Conservation (phyloP, 2,113 vertebrate species). For the Rhea americana region DNA sequence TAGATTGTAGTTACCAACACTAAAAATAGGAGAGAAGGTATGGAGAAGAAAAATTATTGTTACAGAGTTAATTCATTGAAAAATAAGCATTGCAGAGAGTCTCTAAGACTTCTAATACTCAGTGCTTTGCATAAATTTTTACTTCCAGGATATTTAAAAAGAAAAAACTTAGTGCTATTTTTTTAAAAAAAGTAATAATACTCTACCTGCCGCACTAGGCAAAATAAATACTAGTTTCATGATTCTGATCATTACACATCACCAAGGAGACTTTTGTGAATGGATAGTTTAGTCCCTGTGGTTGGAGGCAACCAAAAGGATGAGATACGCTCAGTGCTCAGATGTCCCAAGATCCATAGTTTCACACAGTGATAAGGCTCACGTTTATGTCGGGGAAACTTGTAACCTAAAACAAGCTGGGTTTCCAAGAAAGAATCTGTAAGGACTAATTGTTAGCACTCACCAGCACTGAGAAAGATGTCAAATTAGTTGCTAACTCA, state of each 20-base stretch:
- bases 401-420: background rate
- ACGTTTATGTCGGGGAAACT: background rate
- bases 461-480: background rate
- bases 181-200: background rate
- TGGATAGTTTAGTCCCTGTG: background rate
- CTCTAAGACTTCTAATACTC: background rate
- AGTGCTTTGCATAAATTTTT: background rate
- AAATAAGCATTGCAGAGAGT: background rate
- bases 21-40: background rate
- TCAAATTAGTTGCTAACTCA: background rate
- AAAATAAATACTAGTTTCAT: background rate
- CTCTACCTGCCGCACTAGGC: background rate
- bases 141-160: background rate
- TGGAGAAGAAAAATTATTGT: background rate
- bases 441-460: background rate
- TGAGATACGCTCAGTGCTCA: background rate
- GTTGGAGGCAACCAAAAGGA: background rate
- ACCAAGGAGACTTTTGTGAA: background rate
- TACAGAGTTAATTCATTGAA: background rate
- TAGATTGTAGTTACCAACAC: background rate
- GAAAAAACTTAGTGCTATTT: background rate
- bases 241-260: background rate
- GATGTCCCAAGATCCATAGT: background rate
- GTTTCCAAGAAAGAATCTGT: background rate
- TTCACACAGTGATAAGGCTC: background rate